A percentile compares a stretch with the other conserved stretches of the same genome.
Evolutionary conservation across 2,113 vertebrate species (phyloP).

Genomic region (Coturnix japonica): DNA sequence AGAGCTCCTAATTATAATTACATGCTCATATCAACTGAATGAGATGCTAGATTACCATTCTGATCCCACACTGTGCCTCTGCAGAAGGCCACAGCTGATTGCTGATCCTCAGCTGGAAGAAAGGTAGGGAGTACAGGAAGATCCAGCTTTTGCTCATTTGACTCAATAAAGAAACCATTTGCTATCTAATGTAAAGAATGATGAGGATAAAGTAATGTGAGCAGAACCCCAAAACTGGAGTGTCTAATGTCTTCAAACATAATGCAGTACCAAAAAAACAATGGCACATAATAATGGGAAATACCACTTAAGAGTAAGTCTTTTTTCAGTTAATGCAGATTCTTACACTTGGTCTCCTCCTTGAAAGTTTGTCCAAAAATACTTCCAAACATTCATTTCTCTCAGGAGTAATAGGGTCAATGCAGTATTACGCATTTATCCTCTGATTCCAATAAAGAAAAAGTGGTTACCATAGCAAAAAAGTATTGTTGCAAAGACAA

Average conservation of each 20-base stretch:
- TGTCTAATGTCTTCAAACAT: background rate
- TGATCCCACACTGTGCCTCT: slow-evolving; percentile 1
- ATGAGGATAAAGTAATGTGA: slow-evolving; percentile 20
- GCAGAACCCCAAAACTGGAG: slow-evolving; percentile 21
- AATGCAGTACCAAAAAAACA: background rate
- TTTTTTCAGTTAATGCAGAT: slow-evolving; percentile 4
- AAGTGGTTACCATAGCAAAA: slow-evolving; percentile 61
- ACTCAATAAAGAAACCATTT: slow-evolving; percentile 8
- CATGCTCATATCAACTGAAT: slow-evolving; percentile 48
- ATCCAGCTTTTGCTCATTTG: slow-evolving; percentile 50
- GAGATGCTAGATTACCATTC: slow-evolving; percentile 17
- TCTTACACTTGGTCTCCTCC: slow-evolving; percentile 46
- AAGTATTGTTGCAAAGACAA: slow-evolving; percentile 61
- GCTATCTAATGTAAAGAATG: slow-evolving; percentile 6
- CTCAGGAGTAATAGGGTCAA: slow-evolving; percentile 12
- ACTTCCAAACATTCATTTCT: slow-evolving; percentile 38
- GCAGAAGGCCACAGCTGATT: slow-evolving; percentile 46
- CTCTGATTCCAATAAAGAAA: slow-evolving; percentile 42
- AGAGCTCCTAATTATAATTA: slow-evolving; percentile 48
- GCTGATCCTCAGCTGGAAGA: slow-evolving; percentile 20
- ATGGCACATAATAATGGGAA: slow-evolving; percentile 16
- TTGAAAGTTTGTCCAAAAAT: slow-evolving; percentile 44
- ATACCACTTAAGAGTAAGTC: background rate
- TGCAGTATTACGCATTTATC: slow-evolving; percentile 37
- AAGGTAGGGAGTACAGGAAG: slow-evolving; percentile 26